Conservation (phyloP, 2,113 vertebrate species). For the Nothoprocta pentlandii region DNA sequence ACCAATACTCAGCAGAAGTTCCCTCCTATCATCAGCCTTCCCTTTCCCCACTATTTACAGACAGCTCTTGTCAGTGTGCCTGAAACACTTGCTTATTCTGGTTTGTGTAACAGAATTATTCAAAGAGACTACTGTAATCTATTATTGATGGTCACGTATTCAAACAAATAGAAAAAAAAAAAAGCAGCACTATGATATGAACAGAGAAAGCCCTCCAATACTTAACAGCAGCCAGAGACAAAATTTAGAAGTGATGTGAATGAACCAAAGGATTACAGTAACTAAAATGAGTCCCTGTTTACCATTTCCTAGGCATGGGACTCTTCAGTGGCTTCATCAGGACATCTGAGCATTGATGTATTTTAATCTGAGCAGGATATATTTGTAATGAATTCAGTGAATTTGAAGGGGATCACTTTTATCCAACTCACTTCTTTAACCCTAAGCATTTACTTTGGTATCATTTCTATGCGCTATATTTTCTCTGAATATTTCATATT, state of each 20-base stretch:
- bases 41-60: neutral
- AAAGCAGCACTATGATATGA: neutral
- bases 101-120: neutral
- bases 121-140: neutral
- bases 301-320: neutral
- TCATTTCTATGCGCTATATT: neutral
- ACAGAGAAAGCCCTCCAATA: accelerated
- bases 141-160: neutral
- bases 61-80: neutral
- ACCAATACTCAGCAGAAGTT: neutral
- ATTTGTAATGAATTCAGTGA: neutral
- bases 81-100: neutral
- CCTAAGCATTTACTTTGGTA: neutral
- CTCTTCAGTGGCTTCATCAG: neutral
- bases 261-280: neutral
- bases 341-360: neutral
- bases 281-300: neutral
- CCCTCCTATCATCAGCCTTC: neutral
- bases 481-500: neutral
- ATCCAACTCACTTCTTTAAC: neutral
- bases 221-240: neutral
- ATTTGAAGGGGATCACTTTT: neutral
- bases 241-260: neutral
- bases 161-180: neutral
- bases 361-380: neutral